Evolutionary conservation across 2,888 invertebrate genomes (phyloP).

Genomic region (Eubasilissa splendida): DNA sequence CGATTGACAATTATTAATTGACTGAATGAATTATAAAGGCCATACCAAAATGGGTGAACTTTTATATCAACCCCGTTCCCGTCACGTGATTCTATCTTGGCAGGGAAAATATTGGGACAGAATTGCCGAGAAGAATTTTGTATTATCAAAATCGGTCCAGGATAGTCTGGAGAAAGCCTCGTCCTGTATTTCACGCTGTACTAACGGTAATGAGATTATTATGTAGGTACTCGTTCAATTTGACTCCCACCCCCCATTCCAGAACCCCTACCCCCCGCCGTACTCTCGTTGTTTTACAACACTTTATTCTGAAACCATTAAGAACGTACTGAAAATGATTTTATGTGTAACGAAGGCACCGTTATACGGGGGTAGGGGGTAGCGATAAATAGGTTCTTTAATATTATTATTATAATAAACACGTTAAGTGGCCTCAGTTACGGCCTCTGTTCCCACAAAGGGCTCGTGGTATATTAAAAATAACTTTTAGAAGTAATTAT

Average conservation of each 20-base stretch:
- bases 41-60: background rate
- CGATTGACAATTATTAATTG: conserved; percentile 23
- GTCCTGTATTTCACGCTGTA: background rate
- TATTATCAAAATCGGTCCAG: too few relatives aligned
- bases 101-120: too few relatives aligned
- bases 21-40: background rate
- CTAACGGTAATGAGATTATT: conserved; percentile 45
- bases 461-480: conserved; percentile 40
- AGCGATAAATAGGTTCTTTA: conserved; percentile 45
- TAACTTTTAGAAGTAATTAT: conserved; percentile 25
- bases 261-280: conserved; percentile 8
- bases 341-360: conserved; percentile 42
- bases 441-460: conserved; percentile 17
- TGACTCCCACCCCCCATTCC: background rate
- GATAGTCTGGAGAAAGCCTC: background rate
- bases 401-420: conserved; percentile 51
- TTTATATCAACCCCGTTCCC: too few relatives aligned
- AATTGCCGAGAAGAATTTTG: too few relatives aligned
- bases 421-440: conserved; percentile 42
- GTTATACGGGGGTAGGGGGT: conserved; percentile 32
- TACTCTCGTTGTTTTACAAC: conserved; percentile 47
- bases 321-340: conserved; percentile 48
- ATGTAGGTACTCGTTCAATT: background rate
- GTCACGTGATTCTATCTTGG: too few relatives aligned
- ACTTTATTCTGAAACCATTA: conserved; percentile 52